Percentiles rank a stretch among this genome's conserved stretches.
Evolutionary conservation across 2,797 vertebrate species (phyloP).

Genomic region (Galagoides demidoff): DNA sequence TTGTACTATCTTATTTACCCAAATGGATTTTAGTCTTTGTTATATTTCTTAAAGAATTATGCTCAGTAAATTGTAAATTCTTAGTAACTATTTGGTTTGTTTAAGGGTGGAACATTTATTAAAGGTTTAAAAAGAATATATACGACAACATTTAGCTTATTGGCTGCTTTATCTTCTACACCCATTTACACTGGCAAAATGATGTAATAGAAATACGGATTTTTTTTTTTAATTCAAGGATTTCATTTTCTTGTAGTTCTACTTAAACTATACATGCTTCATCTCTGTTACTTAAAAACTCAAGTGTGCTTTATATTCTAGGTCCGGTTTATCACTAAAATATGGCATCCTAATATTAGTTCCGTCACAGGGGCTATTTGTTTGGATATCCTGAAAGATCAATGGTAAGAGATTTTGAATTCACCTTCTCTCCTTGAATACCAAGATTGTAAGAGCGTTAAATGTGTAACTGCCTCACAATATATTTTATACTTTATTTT

Average conservation of each 20-base stretch:
- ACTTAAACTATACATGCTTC: slow-evolving; percentile 49
- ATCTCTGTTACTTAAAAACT: slow-evolving; percentile 68
- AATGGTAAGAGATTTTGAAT: slow-evolving; percentile 93
- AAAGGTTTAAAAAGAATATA: slow-evolving; percentile 22
- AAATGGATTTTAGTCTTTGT: slow-evolving; percentile 37
- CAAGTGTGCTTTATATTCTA: slow-evolving; percentile 86
- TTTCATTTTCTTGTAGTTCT: slow-evolving; percentile 60
- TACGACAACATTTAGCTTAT: neutral
- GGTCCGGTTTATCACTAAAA: slow-evolving; percentile 99
- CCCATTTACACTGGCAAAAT: slow-evolving; percentile 37
- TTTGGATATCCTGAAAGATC: slow-evolving; percentile 99
- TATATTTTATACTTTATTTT: slow-evolving; percentile 32
- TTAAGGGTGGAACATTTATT: neutral
- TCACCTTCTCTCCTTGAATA: slow-evolving; percentile 56
- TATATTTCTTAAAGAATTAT: slow-evolving; percentile 33
- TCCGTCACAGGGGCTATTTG: slow-evolving; percentile 99
- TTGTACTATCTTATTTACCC: neutral
- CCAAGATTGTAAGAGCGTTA: slow-evolving; percentile 38
- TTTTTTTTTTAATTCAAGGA: neutral
- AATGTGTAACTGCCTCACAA: slow-evolving; percentile 31
- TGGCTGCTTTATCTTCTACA: slow-evolving; percentile 37
- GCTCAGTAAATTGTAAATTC: slow-evolving; percentile 4
- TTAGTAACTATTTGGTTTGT: slow-evolving; percentile 23
- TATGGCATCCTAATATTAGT: slow-evolving; percentile 99
- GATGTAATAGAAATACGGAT: slow-evolving; percentile 19